Evolutionary conservation across 92 coral and sea anemone species (phyloP).

Genomic region (Meandrina meandrites): DNA sequence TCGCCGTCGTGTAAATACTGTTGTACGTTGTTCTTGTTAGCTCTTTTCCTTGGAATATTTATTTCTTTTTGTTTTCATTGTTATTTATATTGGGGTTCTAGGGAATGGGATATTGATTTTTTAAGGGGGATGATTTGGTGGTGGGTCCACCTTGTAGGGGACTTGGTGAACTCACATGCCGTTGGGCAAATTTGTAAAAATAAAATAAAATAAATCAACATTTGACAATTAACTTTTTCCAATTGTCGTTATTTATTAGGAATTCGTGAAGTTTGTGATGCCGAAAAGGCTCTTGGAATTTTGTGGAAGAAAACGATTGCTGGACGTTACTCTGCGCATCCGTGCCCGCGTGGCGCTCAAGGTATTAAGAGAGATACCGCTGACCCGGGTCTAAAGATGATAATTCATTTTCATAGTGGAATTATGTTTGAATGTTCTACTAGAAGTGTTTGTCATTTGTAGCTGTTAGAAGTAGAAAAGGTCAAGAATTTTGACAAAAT

Average conservation of each 20-base stretch:
- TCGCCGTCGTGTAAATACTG: neutral
- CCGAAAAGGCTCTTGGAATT: constrained; percentile 85
- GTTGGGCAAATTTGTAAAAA: too few relatives aligned
- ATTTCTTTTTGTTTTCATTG: too few relatives aligned
- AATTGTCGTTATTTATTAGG: constrained; percentile 38
- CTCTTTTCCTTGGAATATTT: neutral
- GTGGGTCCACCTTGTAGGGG: neutral
- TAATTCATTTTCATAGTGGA: neutral
- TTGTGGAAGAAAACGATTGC: constrained; percentile 90
- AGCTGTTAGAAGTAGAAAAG: too few relatives aligned
- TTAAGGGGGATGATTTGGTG: neutral
- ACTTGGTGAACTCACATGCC: too few relatives aligned
- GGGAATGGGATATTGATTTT: neutral
- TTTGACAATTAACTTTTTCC: neutral
- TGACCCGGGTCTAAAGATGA: neutral
- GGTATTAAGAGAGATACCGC: constrained; percentile 50
- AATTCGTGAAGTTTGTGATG: constrained; percentile 86
- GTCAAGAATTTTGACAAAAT: neutral
- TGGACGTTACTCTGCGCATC: constrained; percentile 76
- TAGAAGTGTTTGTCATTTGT: too few relatives aligned
- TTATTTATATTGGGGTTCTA: neutral
- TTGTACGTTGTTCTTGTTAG: neutral
- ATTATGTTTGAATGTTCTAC: too few relatives aligned
- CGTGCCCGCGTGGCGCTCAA: constrained; percentile 96
- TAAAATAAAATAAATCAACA: too few relatives aligned